Percentiles rank a stretch among this genome's conserved stretches.
Conservation (phyloP, 2,113 vertebrate genomes). For the Haemorhous mexicanus region DNA sequence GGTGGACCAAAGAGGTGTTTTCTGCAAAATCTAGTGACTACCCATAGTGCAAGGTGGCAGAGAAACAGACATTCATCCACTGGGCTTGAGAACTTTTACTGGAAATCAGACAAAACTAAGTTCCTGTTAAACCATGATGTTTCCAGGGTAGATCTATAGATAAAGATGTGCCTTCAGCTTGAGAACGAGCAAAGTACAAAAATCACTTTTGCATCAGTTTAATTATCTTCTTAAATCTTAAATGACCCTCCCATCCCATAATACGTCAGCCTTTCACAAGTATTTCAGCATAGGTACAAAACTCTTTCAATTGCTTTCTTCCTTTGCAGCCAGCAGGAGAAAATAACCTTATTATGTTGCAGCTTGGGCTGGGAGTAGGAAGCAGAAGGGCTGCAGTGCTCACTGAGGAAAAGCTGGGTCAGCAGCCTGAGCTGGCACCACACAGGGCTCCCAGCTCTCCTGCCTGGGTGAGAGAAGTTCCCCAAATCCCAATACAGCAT, state of each 20-base stretch:
- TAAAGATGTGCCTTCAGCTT: not conserved
- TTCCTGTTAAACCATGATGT: not conserved
- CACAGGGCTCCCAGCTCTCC: not conserved
- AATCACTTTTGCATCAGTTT: not conserved
- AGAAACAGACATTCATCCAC: not conserved
- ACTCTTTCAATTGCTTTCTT: not conserved
- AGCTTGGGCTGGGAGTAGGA: not conserved
- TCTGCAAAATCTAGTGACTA: not conserved
- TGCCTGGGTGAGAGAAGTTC: not conserved
- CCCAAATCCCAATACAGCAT: not conserved
- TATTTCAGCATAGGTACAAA: not conserved
- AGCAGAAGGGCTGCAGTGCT: slow-evolving; percentile 4
- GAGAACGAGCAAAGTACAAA: not conserved
- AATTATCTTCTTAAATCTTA: not conserved
- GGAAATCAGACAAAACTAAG: not conserved
- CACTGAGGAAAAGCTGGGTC: not conserved
- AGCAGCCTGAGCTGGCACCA: not conserved
- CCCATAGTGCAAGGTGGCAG: accelerated
- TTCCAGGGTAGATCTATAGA: not conserved
- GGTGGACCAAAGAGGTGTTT: not conserved
- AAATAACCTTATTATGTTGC: not conserved
- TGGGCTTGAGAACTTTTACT: not conserved
- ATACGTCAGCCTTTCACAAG: not conserved
- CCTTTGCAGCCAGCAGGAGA: not conserved
- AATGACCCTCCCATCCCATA: not conserved